These are phyloP conservation scores for Eulemur rufifrons DNA, from an alignment of 2,113 vertebrate genomes.

Conservation along the genomic window DNA sequence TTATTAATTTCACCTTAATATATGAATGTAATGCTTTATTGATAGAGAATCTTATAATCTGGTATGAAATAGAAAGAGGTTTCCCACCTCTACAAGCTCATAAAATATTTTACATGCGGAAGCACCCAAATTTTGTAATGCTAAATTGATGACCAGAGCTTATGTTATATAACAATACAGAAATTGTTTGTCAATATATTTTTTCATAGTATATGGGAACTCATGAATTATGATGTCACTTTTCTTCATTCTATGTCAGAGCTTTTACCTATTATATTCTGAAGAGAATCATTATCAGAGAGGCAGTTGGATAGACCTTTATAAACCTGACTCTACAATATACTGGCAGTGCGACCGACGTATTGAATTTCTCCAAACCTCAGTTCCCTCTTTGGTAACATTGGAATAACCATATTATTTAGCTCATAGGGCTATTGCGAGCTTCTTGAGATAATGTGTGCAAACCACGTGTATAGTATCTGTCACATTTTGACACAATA, in stretches of 20 bases:
- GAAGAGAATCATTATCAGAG: background rate
- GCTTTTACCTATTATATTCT: background rate
- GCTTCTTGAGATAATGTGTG: background rate
- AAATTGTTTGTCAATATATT: background rate
- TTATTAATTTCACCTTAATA: conserved; percentile 28
- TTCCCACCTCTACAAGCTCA: background rate
- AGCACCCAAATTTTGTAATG: background rate
- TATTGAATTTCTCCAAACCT: background rate
- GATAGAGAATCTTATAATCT: background rate
- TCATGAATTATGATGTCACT: background rate
- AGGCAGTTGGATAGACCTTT: background rate
- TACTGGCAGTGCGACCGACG: background rate
- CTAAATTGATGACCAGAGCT: background rate
- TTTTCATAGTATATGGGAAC: background rate
- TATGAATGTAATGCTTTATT: background rate
- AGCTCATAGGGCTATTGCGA: background rate
- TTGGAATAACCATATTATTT: background rate
- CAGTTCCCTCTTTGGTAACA: background rate
- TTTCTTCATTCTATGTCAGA: background rate
- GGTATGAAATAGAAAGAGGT: background rate
- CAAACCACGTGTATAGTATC: background rate
- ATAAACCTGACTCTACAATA: background rate
- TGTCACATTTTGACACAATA: conserved; percentile 21
- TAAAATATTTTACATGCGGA: background rate
- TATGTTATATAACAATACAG: background rate